These are phyloP conservation scores for Lateolabrax maculatus DNA, from an alignment of 2,797 vertebrate genomes.

Conservation along the genomic window DNA sequence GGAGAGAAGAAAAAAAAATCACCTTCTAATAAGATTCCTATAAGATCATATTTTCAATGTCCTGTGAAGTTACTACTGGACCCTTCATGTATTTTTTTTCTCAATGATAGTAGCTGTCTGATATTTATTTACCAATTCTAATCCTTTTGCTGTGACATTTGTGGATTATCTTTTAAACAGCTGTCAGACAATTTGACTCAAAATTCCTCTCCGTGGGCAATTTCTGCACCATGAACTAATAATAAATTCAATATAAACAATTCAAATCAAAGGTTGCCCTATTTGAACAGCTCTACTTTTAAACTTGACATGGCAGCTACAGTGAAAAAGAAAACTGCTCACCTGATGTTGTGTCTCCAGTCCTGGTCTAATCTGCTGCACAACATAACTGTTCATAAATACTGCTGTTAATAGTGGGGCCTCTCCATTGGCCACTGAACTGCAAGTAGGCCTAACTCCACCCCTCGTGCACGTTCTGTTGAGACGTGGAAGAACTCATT, in stretches of 20 bases:
- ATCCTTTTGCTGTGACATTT: neutral
- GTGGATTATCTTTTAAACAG: slow-evolving; percentile 1
- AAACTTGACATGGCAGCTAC: neutral
- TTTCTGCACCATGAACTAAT: neutral
- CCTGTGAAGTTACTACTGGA: neutral
- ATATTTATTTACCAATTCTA: neutral
- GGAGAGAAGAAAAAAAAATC: no score
- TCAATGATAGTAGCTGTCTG: neutral
- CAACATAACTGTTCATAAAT: slow-evolving; percentile 65
- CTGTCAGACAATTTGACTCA: neutral
- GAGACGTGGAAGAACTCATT: slow-evolving; percentile 67
- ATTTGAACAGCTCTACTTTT: neutral
- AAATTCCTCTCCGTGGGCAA: neutral
- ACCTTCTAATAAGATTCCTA: neutral
- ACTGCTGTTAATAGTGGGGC: slow-evolving; percentile 40
- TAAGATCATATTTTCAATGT: neutral
- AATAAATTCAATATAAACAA: neutral
- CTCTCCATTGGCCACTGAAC: slow-evolving; percentile 64
- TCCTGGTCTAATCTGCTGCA: slow-evolving; percentile 47
- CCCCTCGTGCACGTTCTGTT: slow-evolving; percentile 41
- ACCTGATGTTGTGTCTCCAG: slow-evolving; percentile 67
- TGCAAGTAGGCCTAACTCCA: slow-evolving; percentile 35
- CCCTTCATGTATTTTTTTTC: neutral
- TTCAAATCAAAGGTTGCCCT: neutral
- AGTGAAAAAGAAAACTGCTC: slow-evolving; percentile 40